Percentiles rank a stretch among this genome's conserved stretches.
These are phyloP conservation scores for Baryphthengus martii DNA, from an alignment of 2,113 vertebrate genomes.

Conservation along the genomic window DNA sequence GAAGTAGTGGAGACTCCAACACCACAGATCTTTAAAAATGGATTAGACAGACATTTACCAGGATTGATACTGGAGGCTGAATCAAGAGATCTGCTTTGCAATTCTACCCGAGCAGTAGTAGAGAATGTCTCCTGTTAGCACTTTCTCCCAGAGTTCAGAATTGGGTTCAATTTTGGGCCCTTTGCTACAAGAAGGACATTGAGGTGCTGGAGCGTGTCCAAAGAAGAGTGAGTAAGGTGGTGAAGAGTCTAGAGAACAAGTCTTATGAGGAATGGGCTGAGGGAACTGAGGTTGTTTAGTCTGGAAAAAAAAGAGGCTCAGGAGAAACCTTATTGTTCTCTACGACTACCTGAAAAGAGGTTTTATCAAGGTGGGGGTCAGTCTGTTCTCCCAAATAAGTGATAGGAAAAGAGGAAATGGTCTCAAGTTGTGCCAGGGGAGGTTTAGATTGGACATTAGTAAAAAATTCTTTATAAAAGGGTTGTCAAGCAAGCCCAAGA, in stretches of 20 bases:
- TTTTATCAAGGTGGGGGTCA: accelerated
- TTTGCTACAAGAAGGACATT: not conserved
- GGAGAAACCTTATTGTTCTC: not conserved
- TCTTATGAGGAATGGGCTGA: not conserved
- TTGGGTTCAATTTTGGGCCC: not conserved
- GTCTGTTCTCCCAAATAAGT: not conserved
- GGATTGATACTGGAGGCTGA: not conserved
- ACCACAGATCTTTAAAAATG: not conserved
- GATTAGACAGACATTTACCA: not conserved
- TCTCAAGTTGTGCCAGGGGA: not conserved
- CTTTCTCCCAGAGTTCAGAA: not conserved
- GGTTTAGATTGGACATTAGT: not conserved
- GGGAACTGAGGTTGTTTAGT: not conserved
- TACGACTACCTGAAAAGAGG: not conserved
- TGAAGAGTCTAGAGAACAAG: not conserved
- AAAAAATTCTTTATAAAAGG: no score
- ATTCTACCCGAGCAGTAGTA: not conserved
- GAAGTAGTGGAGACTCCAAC: not conserved
- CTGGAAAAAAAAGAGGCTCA: not conserved
- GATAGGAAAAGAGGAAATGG: not conserved
- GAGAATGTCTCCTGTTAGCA: not conserved
- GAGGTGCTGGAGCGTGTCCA: not conserved
- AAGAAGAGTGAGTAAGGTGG: not conserved
- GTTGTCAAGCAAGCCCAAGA: no score
- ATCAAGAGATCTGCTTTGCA: not conserved